phyloP scores from a whole-genome alignment of 2,797 vertebrate genomes.

The Aplochiton taeniatus region DNA sequence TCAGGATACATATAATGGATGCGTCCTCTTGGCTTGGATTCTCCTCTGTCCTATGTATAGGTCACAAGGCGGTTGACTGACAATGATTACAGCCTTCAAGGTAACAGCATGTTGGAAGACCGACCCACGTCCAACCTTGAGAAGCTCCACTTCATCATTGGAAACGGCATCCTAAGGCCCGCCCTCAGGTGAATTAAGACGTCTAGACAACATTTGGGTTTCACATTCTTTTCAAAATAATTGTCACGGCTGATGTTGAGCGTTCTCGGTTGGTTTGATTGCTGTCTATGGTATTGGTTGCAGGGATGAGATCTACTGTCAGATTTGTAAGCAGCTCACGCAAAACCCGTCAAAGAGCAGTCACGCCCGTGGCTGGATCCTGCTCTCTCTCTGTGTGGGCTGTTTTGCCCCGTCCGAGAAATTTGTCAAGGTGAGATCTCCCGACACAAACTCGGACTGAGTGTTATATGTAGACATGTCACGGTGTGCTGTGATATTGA shows the following conservation, averaged over 20 bases:
- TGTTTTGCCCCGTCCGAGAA: constrained; percentile 96
- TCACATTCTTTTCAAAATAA: not conserved
- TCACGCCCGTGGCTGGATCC: constrained; percentile 95
- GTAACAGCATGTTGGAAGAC: constrained; percentile 97
- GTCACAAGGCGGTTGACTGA: constrained; percentile 92
- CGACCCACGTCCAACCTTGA: constrained; percentile 96
- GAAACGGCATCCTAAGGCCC: constrained; percentile 93
- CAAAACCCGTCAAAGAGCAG: constrained; percentile 98
- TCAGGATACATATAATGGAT: not conserved
- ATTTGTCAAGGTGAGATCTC: constrained; percentile 89
- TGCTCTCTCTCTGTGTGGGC: constrained; percentile 94
- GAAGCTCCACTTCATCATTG: constrained; percentile 98
- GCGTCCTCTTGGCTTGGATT: not conserved
- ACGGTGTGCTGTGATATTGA: too few species aligned
- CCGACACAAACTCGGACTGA: too few species aligned
- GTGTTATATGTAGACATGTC: too few species aligned
- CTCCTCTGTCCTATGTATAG: constrained; percentile 61
- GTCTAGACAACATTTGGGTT: not conserved
- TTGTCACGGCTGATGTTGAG: not conserved
- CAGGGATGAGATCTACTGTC: constrained; percentile 98
- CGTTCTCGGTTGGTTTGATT: not conserved
- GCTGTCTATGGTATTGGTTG: not conserved
- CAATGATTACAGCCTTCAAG: constrained; percentile 85
- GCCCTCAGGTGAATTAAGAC: constrained; percentile 81
- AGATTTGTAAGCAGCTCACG: constrained; percentile 95